A percentile compares a stretch with the other conserved stretches of the same genome.
These are phyloP conservation scores for Ptychochromis oligacanthus DNA, from an alignment of 2,113 vertebrate species.

Conservation along the genomic window DNA sequence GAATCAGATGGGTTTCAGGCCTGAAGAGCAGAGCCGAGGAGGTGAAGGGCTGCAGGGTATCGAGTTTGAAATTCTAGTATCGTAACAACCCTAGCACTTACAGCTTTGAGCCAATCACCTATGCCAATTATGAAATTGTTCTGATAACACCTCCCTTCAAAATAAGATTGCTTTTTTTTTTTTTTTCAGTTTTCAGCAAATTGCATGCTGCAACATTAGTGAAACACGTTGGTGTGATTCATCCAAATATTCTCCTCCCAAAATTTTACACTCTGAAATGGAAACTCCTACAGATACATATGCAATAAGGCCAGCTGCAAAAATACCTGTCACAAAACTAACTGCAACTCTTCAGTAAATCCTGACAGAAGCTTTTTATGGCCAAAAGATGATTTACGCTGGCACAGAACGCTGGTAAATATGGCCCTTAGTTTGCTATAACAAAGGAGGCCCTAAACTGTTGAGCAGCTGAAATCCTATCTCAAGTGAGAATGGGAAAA, in stretches of 20 bases:
- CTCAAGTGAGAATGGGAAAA: not conserved
- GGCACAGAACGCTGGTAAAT: not conserved
- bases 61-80: too few species aligned
- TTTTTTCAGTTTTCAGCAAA: not conserved
- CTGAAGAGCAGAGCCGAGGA: too few species aligned
- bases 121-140: not conserved
- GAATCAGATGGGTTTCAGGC: too few species aligned
- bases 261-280: too few species aligned
- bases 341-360: rapidly evolving
- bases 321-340: not conserved
- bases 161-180: not conserved
- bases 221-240: too few species aligned
- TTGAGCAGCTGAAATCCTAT: not conserved
- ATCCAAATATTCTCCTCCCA: too few species aligned
- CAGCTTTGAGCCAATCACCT: too few species aligned
- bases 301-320: not conserved
- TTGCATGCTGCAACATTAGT: not conserved
- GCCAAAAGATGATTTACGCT: not conserved
- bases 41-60: too few species aligned
- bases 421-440: not conserved
- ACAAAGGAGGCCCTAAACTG: not conserved
- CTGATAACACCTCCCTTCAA: not conserved
- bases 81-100: too few species aligned
- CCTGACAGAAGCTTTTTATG: not conserved
- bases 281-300: too few species aligned